Percentiles rank a stretch among this genome's conserved stretches.
phyloP scores from a whole-genome alignment of 1,140 invertebrate species.

The Drosophila miranda region DNA sequence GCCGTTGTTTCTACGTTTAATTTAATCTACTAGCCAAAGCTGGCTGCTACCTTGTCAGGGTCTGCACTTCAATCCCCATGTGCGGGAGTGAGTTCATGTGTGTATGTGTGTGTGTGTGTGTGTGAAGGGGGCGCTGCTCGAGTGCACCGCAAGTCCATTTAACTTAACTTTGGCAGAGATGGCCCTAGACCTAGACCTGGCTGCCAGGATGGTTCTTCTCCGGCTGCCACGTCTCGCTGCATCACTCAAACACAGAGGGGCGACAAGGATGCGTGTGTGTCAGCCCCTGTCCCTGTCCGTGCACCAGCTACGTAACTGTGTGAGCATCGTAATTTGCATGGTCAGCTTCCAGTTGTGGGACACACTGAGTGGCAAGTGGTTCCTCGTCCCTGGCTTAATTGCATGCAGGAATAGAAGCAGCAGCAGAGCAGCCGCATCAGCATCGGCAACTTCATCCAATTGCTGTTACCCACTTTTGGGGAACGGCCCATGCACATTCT shows the following conservation, averaged over 20 bases:
- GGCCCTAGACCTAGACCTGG: constrained; percentile 17
- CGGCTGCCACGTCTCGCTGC: constrained; percentile 51
- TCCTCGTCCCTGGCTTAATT: constrained; percentile 64
- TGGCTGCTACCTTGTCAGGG: constrained; percentile 71
- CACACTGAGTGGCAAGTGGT: constrained; percentile 54
- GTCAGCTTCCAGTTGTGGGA: constrained; percentile 69
- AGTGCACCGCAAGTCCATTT: constrained; percentile 78
- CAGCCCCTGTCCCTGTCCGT: constrained; percentile 1
- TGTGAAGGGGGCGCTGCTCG: constrained; percentile 43
- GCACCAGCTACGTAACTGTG: constrained; percentile 10
- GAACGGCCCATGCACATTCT: constrained; percentile 39
- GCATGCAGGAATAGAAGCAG: constrained; percentile 59
- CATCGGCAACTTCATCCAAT: constrained; percentile 72
- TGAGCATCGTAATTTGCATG: constrained; percentile 75
- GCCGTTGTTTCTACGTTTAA: constrained; percentile 64
- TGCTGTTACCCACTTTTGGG: constrained; percentile 28
- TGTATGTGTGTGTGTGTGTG: constrained; percentile 18
- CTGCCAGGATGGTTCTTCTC: constrained; percentile 10
- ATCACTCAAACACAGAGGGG: constrained; percentile 69
- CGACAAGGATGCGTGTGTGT: constrained; percentile 51
- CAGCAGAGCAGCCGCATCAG: constrained; percentile 29
- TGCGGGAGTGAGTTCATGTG: not conserved
- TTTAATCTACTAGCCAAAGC: constrained; percentile 75
- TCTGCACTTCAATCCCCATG: constrained; percentile 51
- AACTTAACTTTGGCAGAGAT: constrained; percentile 70